Evolutionary conservation across 53 echinoderm and acorn worm genomes (phyloP).

Genomic region (Stichopus horrens): DNA sequence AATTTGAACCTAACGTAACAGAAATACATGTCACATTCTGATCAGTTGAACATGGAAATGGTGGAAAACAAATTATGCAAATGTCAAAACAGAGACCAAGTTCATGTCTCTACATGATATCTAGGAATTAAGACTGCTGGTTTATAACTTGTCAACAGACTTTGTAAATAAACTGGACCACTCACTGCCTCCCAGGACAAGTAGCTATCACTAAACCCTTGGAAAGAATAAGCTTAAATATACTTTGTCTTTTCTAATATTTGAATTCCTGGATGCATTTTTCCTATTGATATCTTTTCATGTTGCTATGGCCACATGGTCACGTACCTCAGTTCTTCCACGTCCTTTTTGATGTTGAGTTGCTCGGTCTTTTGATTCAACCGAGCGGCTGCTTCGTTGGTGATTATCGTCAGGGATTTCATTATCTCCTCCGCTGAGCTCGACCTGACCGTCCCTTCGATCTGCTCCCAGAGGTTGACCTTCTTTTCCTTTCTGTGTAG

Average conservation of each 20-base stretch:
- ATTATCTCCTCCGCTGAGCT: constrained; percentile 70
- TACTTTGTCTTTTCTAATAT: too few relatives aligned
- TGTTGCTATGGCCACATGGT: background rate
- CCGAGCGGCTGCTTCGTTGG: constrained; percentile 54
- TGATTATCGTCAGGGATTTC: constrained; percentile 64
- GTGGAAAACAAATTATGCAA: background rate
- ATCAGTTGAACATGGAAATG: background rate
- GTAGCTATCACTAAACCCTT: too few relatives aligned
- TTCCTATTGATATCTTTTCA: background rate
- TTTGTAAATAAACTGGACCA: too few relatives aligned
- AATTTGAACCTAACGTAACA: constrained; percentile 65
- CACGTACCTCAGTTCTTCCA: constrained; percentile 68
- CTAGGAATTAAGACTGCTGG: too few relatives aligned
- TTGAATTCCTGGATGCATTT: too few relatives aligned
- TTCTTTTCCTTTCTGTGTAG: constrained; percentile 53
- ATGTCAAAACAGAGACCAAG: too few relatives aligned
- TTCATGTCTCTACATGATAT: too few relatives aligned
- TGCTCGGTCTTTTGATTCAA: constrained; percentile 58
- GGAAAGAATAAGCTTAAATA: too few relatives aligned
- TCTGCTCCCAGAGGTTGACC: constrained; percentile 56
- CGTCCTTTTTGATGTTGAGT: constrained; percentile 78
- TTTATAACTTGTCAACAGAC: too few relatives aligned
- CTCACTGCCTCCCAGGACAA: too few relatives aligned
- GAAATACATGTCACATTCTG: background rate
- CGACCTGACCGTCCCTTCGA: constrained; percentile 63